Conservation (phyloP, 1,140 invertebrate genomes). For the Philopotamus ludificatus region DNA sequence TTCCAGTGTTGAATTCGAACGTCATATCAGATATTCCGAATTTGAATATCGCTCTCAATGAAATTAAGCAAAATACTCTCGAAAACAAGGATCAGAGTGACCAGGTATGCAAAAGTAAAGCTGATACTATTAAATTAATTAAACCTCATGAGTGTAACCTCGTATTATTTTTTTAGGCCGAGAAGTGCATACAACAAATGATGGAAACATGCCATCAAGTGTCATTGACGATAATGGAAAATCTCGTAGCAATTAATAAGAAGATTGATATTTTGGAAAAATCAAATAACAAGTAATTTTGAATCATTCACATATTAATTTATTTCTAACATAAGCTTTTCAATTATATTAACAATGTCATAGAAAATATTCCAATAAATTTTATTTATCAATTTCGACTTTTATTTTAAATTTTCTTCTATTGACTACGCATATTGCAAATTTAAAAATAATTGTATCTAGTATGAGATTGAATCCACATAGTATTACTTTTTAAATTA, state of each 20-base stretch:
- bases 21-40: constrained; percentile 31
- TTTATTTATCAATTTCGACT: constrained; percentile 3
- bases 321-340: background rate
- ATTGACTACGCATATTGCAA: no score
- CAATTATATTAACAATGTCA: background rate
- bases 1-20: constrained; percentile 30
- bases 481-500: background rate
- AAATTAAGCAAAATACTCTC: constrained; percentile 30
- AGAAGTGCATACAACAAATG: constrained; percentile 36
- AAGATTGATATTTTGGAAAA: constrained; percentile 38
- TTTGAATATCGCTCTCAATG: constrained; percentile 28
- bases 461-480: background rate
- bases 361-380: background rate
- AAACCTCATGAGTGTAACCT: background rate
- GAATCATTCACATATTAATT: background rate
- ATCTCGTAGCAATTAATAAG: constrained; percentile 36
- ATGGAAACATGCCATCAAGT: constrained; percentile 40
- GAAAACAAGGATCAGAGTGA: constrained; percentile 40
- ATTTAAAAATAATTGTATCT: no score
- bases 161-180: constrained; percentile 29
- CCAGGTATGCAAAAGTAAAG: constrained; percentile 18
- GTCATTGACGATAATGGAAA: constrained; percentile 39
- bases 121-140: background rate
- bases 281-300: no score
- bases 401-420: background rate